A percentile compares a stretch with the other conserved stretches of the same genome.
phyloP scores from a whole-genome alignment of 2,888 invertebrate species.

The Tiliacea aurago region DNA sequence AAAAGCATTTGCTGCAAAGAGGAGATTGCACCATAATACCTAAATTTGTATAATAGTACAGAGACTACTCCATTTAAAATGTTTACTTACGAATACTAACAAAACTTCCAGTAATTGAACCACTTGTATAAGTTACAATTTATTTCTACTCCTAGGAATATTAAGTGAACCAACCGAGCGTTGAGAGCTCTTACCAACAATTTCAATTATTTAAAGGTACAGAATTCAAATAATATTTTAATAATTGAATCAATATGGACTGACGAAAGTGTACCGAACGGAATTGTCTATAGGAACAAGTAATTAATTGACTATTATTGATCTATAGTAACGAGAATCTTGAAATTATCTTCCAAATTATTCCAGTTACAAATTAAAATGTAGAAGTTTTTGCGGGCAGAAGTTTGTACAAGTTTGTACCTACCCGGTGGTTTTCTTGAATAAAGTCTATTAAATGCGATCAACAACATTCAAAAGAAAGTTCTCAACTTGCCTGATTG shows the following conservation, averaged over 20 bases:
- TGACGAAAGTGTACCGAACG: not conserved
- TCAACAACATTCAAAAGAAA: too few relatives aligned
- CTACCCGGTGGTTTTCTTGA: too few relatives aligned
- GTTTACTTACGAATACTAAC: not conserved
- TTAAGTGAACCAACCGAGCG: constrained; percentile 8
- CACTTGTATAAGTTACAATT: constrained; percentile 15
- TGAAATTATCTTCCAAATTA: not conserved
- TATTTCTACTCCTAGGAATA: constrained; percentile 19
- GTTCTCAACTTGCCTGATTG: too few relatives aligned
- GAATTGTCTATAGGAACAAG: not conserved
- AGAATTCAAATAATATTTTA: constrained; percentile 4
- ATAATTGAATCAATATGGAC: constrained; percentile 2
- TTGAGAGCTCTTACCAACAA: not conserved
- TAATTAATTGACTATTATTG: not conserved
- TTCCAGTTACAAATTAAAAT: not conserved
- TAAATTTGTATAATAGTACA: not conserved
- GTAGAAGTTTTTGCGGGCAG: too few relatives aligned
- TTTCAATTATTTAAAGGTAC: constrained; percentile 8
- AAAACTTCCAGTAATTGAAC: not conserved
- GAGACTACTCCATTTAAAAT: not conserved
- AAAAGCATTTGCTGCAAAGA: not conserved
- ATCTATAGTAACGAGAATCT: not conserved
- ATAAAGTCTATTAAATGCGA: too few relatives aligned
- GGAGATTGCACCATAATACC: not conserved
- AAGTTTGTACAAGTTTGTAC: too few relatives aligned